These are phyloP conservation scores for Anser brachyrhynchus DNA, from an alignment of 2,113 vertebrate species.

Conservation along the genomic window DNA sequence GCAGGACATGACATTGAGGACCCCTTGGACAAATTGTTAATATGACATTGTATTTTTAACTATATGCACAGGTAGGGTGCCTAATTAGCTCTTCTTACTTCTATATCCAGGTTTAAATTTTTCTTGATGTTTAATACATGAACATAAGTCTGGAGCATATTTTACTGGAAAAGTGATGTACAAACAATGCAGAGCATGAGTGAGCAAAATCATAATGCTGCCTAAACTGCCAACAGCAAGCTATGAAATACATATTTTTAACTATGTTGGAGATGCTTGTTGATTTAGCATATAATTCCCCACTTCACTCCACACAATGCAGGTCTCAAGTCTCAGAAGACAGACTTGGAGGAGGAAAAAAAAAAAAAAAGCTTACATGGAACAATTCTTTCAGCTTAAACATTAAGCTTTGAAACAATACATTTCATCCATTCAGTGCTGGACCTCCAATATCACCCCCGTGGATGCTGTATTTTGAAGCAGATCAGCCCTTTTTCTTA, in stretches of 20 bases:
- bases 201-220: not conserved
- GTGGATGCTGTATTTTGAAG: not conserved
- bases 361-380: rapidly evolving
- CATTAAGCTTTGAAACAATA: not conserved
- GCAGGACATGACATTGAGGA: not conserved
- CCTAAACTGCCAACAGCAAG: not conserved
- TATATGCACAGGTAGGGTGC: not conserved
- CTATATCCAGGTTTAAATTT: not conserved
- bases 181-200: not conserved
- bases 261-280: not conserved
- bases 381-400: not conserved
- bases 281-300: not conserved
- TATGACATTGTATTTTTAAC: not conserved
- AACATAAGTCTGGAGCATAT: not conserved
- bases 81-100: not conserved
- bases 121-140: not conserved
- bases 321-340: not conserved
- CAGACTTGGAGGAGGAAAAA: not conserved
- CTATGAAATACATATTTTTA: not conserved
- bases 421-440: not conserved
- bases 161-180: not conserved
- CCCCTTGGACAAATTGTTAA: not conserved
- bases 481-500: not conserved
- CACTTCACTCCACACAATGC: not conserved
- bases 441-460: not conserved